A percentile compares a stretch with the other conserved stretches of the same genome.
These are phyloP conservation scores for Aleiodes testaceus DNA, from an alignment of 2,888 invertebrate genomes.

Conservation along the genomic window DNA sequence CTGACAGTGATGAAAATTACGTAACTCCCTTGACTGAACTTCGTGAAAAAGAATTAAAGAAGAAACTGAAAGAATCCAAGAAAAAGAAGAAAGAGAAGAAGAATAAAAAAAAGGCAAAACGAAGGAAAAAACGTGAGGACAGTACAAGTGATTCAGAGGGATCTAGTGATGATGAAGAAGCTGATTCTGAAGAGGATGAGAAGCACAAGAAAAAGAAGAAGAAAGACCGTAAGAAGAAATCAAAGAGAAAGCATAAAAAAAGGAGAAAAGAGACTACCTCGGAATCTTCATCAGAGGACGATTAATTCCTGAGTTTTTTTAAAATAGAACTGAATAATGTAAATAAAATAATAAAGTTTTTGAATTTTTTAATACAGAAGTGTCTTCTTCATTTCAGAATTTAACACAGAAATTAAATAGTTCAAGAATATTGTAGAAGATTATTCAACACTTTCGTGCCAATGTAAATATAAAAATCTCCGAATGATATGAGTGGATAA, in stretches of 20 bases:
- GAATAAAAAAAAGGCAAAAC: conserved; percentile 71
- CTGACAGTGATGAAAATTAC: conserved; percentile 88
- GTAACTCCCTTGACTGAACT: conserved; percentile 87
- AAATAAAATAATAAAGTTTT: neutral
- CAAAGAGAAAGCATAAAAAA: conserved; percentile 70
- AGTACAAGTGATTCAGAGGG: conserved; percentile 62
- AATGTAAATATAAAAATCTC: no score
- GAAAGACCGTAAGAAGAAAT: conserved; percentile 53
- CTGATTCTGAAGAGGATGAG: conserved; percentile 56
- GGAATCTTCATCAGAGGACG: conserved; percentile 11
- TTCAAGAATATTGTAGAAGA: no score
- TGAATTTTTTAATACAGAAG: neutral
- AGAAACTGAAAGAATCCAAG: conserved; percentile 80
- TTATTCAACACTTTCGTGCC: no score
- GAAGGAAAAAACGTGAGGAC: conserved; percentile 50
- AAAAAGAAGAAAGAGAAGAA: conserved; percentile 77
- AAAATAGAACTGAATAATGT: neutral
- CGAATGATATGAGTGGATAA: no score
- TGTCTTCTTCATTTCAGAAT: no score
- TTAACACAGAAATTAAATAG: no score
- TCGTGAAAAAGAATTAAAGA: conserved; percentile 84
- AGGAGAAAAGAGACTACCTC: conserved; percentile 59
- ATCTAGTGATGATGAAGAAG: conserved; percentile 54
- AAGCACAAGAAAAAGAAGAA: conserved; percentile 54
- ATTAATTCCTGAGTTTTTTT: neutral